Percentiles rank a stretch among this genome's conserved stretches.
Conservation (phyloP, 2,888 invertebrate species). For the Xestia c-nigrum region DNA sequence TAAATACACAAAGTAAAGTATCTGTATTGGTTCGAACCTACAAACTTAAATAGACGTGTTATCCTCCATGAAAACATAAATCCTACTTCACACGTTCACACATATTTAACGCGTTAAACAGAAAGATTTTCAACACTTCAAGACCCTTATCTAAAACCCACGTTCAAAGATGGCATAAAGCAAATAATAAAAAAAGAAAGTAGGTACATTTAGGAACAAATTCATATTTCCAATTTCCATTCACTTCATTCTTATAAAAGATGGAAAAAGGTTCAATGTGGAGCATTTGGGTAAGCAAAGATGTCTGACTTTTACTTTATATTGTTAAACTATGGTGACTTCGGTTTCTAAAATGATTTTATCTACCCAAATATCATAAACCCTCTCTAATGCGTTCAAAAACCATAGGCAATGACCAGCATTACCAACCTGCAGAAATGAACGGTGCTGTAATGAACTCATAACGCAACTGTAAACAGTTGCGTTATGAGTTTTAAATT, state of each 20-base stretch:
- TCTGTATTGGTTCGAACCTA: neutral
- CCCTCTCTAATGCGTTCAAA: too few relatives aligned
- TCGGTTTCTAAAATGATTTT: neutral
- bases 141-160: neutral
- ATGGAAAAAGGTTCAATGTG: slow-evolving; percentile 26
- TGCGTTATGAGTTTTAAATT: too few relatives aligned
- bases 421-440: too few relatives aligned
- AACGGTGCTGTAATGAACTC: too few relatives aligned
- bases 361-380: too few relatives aligned
- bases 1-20: too few relatives aligned
- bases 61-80: neutral
- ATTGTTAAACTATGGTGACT: neutral
- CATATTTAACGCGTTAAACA: neutral
- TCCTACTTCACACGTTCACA: neutral
- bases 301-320: slow-evolving; percentile 8
- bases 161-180: slow-evolving; percentile 2
- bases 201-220: slow-evolving; percentile 6
- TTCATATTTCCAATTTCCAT: slow-evolving; percentile 8
- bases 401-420: too few relatives aligned
- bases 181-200: slow-evolving; percentile 32
- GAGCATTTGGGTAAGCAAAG: slow-evolving; percentile 11
- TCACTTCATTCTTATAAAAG: slow-evolving; percentile 14
- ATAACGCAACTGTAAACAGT: too few relatives aligned
- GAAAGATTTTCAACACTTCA: slow-evolving; percentile 3
- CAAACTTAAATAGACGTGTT: neutral